Percentiles rank a stretch among this genome's conserved stretches.
Evolutionary conservation across 2,797 vertebrate species (phyloP).

Genomic region (Poecilia velifera): DNA sequence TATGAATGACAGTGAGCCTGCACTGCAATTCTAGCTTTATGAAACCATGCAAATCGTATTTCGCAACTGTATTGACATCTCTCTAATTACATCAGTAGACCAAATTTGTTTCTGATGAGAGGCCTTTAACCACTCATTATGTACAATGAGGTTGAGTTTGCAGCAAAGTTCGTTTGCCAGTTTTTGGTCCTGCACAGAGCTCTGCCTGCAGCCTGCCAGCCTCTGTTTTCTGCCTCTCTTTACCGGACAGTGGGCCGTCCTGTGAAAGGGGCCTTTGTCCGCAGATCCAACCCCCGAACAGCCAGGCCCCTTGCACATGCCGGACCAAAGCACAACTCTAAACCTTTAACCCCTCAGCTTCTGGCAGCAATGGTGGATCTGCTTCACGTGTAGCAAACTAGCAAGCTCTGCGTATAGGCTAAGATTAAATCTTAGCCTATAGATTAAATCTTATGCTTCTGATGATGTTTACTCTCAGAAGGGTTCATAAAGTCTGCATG

Average conservation of each 20-base stretch:
- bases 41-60: neutral
- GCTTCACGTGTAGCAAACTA: slow-evolving; percentile 34
- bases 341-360: slow-evolving; percentile 74
- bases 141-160: slow-evolving; percentile 29
- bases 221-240: slow-evolving; percentile 69
- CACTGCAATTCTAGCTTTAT: neutral
- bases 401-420: too few species aligned
- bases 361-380: slow-evolving; percentile 5
- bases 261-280: slow-evolving; percentile 79
- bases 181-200: slow-evolving; percentile 55
- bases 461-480: slow-evolving; percentile 47
- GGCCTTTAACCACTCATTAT: neutral
- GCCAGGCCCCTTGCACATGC: slow-evolving; percentile 63
- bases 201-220: slow-evolving; percentile 58
- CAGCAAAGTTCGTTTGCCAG: slow-evolving; percentile 51
- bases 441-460: slow-evolving; percentile 42
- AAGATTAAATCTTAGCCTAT: too few species aligned
- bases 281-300: slow-evolving; percentile 69
- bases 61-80: neutral
- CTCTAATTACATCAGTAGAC: slow-evolving; percentile 11
- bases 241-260: slow-evolving; percentile 60
- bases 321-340: slow-evolving; percentile 67
- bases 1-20: neutral
- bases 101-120: neutral
- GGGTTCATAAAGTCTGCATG: slow-evolving; percentile 5